Evolutionary conservation across 2,888 invertebrate species (phyloP).

Genomic region (Drosophila rubida): DNA sequence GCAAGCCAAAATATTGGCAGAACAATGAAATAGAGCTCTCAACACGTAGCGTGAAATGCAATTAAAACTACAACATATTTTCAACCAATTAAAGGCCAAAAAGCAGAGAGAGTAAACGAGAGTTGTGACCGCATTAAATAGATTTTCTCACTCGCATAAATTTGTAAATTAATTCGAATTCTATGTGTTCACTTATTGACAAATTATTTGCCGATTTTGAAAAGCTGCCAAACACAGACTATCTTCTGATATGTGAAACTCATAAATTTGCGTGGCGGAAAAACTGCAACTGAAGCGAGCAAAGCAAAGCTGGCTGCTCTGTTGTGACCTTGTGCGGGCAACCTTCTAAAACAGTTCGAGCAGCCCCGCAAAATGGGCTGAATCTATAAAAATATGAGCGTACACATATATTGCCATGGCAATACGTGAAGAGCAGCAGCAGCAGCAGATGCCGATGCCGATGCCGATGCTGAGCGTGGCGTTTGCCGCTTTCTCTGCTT

Average conservation of each 20-base stretch:
- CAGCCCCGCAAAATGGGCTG: background rate
- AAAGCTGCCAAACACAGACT: background rate
- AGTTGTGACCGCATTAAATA: too few species aligned
- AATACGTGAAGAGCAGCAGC: slow-evolving; percentile 18
- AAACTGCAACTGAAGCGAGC: slow-evolving; percentile 1
- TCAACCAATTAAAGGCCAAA: background rate
- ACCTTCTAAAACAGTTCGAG: slow-evolving; percentile 1
- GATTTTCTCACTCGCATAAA: too few species aligned
- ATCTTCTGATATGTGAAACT: slow-evolving; percentile 1
- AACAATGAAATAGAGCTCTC: slow-evolving; percentile 7
- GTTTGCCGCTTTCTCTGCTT: background rate
- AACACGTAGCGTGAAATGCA: background rate
- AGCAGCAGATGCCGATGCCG: background rate
- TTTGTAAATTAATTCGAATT: too few species aligned
- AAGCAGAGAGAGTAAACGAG: background rate
- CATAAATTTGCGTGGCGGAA: background rate
- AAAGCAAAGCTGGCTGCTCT: background rate
- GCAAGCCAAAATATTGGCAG: slow-evolving; percentile 9
- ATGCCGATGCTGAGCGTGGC: background rate
- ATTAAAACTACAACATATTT: background rate
- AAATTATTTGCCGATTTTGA: background rate
- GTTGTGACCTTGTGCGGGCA: slow-evolving; percentile 13
- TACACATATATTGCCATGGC: slow-evolving; percentile 17
- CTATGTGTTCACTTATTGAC: too few species aligned
- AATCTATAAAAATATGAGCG: slow-evolving; percentile 15